A percentile compares a stretch with the other conserved stretches of the same genome.
Evolutionary conservation across 1,140 invertebrate genomes (phyloP).

Genomic region (Drosophila lacertosa): DNA sequence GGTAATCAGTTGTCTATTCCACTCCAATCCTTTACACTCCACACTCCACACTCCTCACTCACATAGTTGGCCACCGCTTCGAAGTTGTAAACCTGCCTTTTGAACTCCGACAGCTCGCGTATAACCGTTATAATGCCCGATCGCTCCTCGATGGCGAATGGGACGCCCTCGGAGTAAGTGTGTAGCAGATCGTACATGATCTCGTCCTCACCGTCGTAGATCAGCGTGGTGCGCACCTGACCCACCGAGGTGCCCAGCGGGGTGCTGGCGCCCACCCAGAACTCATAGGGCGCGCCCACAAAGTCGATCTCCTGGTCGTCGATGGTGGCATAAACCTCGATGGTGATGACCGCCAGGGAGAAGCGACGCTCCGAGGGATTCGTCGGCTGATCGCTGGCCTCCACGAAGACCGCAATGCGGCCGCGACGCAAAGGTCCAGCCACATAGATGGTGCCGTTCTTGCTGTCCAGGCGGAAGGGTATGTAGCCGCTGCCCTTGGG

Average conservation of each 20-base stretch:
- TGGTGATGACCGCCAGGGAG: constrained; percentile 92
- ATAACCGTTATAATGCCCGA: constrained; percentile 95
- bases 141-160: constrained; percentile 94
- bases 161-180: constrained; percentile 93
- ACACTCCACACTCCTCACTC: constrained; percentile 23
- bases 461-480: constrained; percentile 89
- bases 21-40: background rate
- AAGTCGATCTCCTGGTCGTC: constrained; percentile 90
- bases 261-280: constrained; percentile 94
- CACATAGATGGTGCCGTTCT: constrained; percentile 89
- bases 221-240: constrained; percentile 89
- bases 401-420: constrained; percentile 91
- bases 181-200: constrained; percentile 91
- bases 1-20: background rate
- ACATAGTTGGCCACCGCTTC: constrained; percentile 91
- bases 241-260: constrained; percentile 93
- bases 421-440: constrained; percentile 88
- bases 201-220: constrained; percentile 88
- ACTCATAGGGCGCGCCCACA: constrained; percentile 93
- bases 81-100: constrained; percentile 89
- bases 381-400: constrained; percentile 91
- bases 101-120: constrained; percentile 89
- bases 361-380: constrained; percentile 92
- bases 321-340: constrained; percentile 87
- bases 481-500: constrained; percentile 87